Evolutionary conservation across 2,797 vertebrate species (phyloP).

Genomic region (Phoxinus dragarum): DNA sequence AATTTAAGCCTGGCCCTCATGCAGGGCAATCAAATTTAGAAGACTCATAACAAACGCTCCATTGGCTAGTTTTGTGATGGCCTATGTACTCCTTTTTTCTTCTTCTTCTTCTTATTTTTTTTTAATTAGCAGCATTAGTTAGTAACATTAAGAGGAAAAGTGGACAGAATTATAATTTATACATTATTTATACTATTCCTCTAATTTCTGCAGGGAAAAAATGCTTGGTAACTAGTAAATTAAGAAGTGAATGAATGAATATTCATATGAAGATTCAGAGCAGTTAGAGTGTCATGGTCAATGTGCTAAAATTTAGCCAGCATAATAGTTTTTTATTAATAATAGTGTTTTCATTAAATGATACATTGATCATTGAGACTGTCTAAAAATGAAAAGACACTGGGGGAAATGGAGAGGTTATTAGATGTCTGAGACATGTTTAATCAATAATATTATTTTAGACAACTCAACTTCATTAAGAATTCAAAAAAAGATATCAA

Average conservation of each 20-base stretch:
- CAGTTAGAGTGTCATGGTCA: not conserved
- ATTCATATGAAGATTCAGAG: not conserved
- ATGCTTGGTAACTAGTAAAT: not conserved
- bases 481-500: not conserved
- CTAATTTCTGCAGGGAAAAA: not conserved
- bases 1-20: not conserved
- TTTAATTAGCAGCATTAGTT: not conserved
- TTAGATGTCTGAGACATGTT: not conserved
- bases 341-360: not conserved
- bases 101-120: not conserved
- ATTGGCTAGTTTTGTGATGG: not conserved
- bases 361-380: not conserved
- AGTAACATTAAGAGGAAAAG: not conserved
- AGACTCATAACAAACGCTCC: not conserved
- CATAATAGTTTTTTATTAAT: not conserved
- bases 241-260: not conserved
- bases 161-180: not conserved
- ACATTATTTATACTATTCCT: not conserved
- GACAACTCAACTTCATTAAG: slow-evolving; percentile 7
- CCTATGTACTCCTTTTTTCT: not conserved
- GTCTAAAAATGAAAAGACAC: not conserved
- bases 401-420: not conserved
- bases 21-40: not conserved
- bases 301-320: slow-evolving; percentile 20
- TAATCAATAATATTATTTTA: not conserved